A percentile compares a stretch with the other conserved stretches of the same genome.
Evolutionary conservation across 1,140 invertebrate species (phyloP).

Genomic region (Drosophila obscura): DNA sequence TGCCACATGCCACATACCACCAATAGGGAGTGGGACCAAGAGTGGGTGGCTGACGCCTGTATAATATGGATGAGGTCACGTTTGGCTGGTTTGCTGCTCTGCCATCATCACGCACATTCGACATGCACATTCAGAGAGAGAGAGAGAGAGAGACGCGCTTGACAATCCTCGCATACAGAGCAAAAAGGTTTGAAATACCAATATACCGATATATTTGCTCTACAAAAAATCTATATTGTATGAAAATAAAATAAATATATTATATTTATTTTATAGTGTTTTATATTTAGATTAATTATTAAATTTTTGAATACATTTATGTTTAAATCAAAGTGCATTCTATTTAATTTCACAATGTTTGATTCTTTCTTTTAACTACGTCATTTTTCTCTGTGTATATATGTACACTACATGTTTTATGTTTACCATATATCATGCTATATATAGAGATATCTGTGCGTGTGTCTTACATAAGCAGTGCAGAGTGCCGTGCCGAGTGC

Average conservation of each 20-base stretch:
- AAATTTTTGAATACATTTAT: too few species aligned
- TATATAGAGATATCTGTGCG: conserved; percentile 4
- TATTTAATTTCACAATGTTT: too few species aligned
- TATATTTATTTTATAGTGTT: too few species aligned
- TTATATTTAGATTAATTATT: too few species aligned
- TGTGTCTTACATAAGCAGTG: conserved; percentile 26
- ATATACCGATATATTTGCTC: not conserved
- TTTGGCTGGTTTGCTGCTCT: conserved; percentile 32
- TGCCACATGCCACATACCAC: conserved; percentile 13
- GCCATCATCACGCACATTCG: conserved; percentile 45
- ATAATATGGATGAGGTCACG: conserved; percentile 43
- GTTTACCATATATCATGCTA: not conserved
- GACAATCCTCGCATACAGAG: conserved; percentile 6
- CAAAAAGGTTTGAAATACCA: too few species aligned
- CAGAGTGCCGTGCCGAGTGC: conserved; percentile 15
- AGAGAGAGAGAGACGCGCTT: conserved; percentile 3
- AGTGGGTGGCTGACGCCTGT: conserved; percentile 1
- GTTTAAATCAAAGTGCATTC: too few species aligned
- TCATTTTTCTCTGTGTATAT: not conserved
- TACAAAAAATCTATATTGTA: too few species aligned
- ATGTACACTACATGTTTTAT: not conserved
- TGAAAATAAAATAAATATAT: too few species aligned
- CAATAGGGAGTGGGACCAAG: not conserved
- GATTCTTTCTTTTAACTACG: too few species aligned
- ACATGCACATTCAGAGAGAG: conserved; percentile 28